A percentile compares a stretch with the other conserved stretches of the same genome.
Conservation (phyloP, 2,113 vertebrate species). For the Mustelus asterias region DNA sequence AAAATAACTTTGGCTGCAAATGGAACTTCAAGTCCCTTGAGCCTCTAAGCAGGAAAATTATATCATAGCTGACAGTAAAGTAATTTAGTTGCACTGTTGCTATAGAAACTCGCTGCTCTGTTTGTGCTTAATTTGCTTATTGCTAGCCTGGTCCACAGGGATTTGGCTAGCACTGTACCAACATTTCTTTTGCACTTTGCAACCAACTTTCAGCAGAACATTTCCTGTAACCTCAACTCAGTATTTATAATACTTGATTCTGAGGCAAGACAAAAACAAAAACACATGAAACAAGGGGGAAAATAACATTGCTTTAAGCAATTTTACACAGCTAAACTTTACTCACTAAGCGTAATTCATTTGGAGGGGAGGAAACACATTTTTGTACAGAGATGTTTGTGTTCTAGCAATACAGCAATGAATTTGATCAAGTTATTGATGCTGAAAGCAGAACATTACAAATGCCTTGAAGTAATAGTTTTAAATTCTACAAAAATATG, state of each 20-base stretch:
- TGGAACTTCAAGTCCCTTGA: conserved; percentile 64
- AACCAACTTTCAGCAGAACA: not conserved
- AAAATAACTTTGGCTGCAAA: conserved; percentile 60
- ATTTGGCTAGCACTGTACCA: conserved; percentile 48
- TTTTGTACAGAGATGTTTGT: not conserved
- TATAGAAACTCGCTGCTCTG: conserved; percentile 76
- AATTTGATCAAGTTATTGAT: not conserved
- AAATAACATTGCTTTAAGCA: not conserved
- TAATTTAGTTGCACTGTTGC: conserved; percentile 83
- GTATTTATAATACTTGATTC: not conserved
- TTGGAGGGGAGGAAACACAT: not conserved
- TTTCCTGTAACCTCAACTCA: not conserved
- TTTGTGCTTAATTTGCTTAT: conserved; percentile 82
- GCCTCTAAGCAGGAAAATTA: conserved; percentile 73
- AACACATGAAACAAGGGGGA: not conserved
- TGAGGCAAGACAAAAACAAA: not conserved
- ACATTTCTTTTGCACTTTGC: not conserved
- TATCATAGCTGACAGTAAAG: conserved; percentile 81
- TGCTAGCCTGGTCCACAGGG: conserved; percentile 65
- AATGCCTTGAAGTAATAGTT: not conserved
- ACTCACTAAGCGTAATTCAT: not conserved
- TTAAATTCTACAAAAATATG: not conserved
- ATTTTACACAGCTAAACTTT: not conserved
- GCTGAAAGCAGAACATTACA: not conserved
- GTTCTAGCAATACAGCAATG: not conserved